A percentile compares a stretch with the other conserved stretches of the same genome.
These are phyloP conservation scores for Calephelis perditalis DNA, from an alignment of 2,888 invertebrate genomes.

Conservation along the genomic window DNA sequence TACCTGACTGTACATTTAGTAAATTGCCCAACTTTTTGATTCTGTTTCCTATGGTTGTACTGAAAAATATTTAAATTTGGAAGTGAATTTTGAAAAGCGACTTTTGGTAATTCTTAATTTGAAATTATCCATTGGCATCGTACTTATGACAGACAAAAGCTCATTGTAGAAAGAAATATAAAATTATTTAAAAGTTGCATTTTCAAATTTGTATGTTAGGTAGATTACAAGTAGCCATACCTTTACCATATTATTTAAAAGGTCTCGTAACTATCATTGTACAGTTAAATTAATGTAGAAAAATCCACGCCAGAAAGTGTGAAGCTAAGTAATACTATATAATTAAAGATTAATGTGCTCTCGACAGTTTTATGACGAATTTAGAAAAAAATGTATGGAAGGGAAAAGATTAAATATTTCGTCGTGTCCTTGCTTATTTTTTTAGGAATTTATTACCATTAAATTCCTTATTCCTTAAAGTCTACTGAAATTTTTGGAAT, in stretches of 20 bases:
- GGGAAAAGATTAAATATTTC: conserved; percentile 76
- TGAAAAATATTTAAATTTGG: neutral
- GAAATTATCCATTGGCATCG: conserved; percentile 3
- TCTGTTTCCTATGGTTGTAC: neutral
- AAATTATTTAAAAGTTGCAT: conserved; percentile 8
- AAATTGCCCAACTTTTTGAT: neutral
- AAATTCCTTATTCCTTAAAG: conserved; percentile 15
- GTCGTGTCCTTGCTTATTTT: conserved; percentile 63
- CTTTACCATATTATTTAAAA: conserved; percentile 65
- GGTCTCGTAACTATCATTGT: conserved; percentile 76
- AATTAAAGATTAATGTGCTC: conserved; percentile 75
- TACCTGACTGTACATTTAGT: neutral
- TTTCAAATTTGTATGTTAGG: conserved; percentile 9
- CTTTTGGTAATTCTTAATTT: neutral
- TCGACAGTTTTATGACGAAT: conserved; percentile 76
- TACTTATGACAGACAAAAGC: neutral
- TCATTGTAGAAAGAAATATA: neutral
- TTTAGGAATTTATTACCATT: conserved; percentile 26
- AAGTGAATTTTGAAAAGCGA: neutral
- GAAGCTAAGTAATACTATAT: conserved; percentile 73
- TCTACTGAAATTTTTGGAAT: too few species aligned
- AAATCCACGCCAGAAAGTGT: conserved; percentile 69
- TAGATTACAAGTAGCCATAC: conserved; percentile 48
- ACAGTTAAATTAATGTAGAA: conserved; percentile 76
- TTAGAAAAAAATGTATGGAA: conserved; percentile 76